Evolutionary conservation across 1,140 invertebrate genomes (phyloP).

Genomic region (Temnothorax nylanderi): DNA sequence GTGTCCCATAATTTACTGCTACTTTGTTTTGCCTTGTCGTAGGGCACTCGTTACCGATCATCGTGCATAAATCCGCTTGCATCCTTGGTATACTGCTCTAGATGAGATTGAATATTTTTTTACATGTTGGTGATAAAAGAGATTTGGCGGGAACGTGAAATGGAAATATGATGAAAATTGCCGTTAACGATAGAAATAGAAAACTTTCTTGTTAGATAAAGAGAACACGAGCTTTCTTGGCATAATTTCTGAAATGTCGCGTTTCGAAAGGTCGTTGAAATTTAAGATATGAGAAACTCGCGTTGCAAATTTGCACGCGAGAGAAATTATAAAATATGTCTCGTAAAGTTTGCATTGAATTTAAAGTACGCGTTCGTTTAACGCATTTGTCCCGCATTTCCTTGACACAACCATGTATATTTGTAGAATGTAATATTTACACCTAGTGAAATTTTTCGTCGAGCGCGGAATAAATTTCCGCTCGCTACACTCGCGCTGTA

Average conservation of each 20-base stretch:
- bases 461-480: slow-evolving; percentile 12
- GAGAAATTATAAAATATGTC: slow-evolving; percentile 33
- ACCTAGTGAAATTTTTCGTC: slow-evolving; percentile 10
- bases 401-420: not conserved
- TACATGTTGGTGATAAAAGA: slow-evolving; percentile 5
- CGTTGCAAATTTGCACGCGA: slow-evolving; percentile 43
- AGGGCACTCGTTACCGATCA: slow-evolving; percentile 71
- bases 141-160: slow-evolving; percentile 21
- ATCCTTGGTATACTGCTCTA: slow-evolving; percentile 4
- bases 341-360: slow-evolving; percentile 20
- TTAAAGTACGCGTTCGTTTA: not conserved
- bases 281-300: slow-evolving; percentile 14
- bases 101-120: slow-evolving; percentile 37
- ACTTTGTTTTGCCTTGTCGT: slow-evolving; percentile 35
- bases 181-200: slow-evolving; percentile 29
- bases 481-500: not conserved
- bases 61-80: slow-evolving; percentile 69
- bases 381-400: slow-evolving; percentile 5
- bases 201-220: slow-evolving; percentile 51
- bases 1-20: slow-evolving; percentile 73
- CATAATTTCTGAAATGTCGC: slow-evolving; percentile 53
- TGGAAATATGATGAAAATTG: slow-evolving; percentile 24
- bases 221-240: slow-evolving; percentile 45
- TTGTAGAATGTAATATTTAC: slow-evolving; percentile 30
- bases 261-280: slow-evolving; percentile 48